These are phyloP conservation scores for Drosophila setosimentum DNA, from an alignment of 2,888 invertebrate species.

Conservation along the genomic window DNA sequence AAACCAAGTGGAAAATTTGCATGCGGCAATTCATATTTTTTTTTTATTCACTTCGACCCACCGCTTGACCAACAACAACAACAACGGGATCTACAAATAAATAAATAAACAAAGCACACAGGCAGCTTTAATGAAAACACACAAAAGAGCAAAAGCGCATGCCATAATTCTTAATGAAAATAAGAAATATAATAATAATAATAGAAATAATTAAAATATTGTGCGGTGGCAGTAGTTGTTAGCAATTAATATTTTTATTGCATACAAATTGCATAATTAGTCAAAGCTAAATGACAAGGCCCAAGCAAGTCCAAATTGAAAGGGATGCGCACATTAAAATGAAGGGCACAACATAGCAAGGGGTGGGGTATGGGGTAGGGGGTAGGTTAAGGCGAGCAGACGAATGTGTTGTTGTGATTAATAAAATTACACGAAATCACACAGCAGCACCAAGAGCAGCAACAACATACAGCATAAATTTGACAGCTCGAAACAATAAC, in stretches of 20 bases:
- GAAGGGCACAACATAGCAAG: too few species aligned
- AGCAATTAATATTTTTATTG: slow-evolving; percentile 78
- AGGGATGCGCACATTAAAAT: slow-evolving; percentile 34
- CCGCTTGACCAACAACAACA: slow-evolving; percentile 18
- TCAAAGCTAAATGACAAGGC: slow-evolving; percentile 71
- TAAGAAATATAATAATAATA: not conserved
- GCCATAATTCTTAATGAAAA: slow-evolving; percentile 36
- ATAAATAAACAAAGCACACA: slow-evolving; percentile 61
- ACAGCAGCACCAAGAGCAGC: slow-evolving; percentile 9
- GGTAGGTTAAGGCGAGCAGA: slow-evolving; percentile 36
- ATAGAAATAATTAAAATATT: slow-evolving; percentile 29
- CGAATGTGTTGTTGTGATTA: slow-evolving; percentile 79
- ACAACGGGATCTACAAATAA: slow-evolving; percentile 40
- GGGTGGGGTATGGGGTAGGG: not conserved
- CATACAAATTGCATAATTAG: slow-evolving; percentile 82
- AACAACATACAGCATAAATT: slow-evolving; percentile 54
- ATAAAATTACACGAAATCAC: slow-evolving; percentile 78
- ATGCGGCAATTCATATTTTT: slow-evolving; percentile 63
- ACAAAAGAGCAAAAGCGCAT: slow-evolving; percentile 19
- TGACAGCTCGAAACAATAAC: slow-evolving; percentile 76
- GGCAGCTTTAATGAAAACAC: slow-evolving; percentile 59
- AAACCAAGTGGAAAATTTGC: slow-evolving; percentile 83
- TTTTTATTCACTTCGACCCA: not conserved
- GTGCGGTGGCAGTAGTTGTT: slow-evolving; percentile 36
- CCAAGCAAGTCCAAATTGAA: slow-evolving; percentile 30